These are phyloP conservation scores for Rhea americana DNA, from an alignment of 2,113 vertebrate species.

Conservation along the genomic window DNA sequence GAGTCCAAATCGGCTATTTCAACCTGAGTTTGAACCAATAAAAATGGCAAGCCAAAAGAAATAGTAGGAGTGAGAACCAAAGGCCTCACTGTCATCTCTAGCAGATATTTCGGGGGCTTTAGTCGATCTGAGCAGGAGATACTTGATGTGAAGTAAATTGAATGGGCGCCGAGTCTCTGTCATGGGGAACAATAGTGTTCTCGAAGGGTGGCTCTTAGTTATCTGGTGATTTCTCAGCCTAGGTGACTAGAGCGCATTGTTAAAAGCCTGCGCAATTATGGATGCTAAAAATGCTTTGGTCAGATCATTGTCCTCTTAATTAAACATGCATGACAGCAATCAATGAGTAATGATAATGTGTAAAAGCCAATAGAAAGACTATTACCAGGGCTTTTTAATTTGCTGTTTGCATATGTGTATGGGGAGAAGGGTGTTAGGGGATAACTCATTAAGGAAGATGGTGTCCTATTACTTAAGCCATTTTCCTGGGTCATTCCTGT, in stretches of 20 bases:
- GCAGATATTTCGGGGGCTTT: background rate
- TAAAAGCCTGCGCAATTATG: constrained; percentile 49
- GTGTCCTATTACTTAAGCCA: constrained; percentile 47
- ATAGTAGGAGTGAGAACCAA: background rate
- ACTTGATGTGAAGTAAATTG: background rate
- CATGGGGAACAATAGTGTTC: background rate
- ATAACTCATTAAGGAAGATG: constrained; percentile 47
- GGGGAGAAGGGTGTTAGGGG: background rate
- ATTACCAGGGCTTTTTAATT: constrained; percentile 63
- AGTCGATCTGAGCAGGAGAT: background rate
- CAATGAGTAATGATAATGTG: constrained; percentile 55
- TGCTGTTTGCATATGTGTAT: constrained; percentile 19
- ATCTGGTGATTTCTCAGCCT: constrained; percentile 25
- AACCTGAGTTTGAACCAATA: constrained; percentile 2
- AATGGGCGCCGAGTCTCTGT: background rate
- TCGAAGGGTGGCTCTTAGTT: background rate
- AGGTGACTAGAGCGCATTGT: constrained; percentile 25
- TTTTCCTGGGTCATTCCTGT: constrained; percentile 54
- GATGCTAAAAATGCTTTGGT: constrained; percentile 56
- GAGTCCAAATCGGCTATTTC: background rate
- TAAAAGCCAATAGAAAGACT: constrained; percentile 61
- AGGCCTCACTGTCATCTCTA: background rate
- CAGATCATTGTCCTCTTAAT: constrained; percentile 66
- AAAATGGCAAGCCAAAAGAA: background rate
- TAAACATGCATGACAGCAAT: constrained; percentile 67